Evolutionary conservation across 1,140 invertebrate genomes (phyloP), one percentile per base, ranked within the genome.

Genomic region (Battus philenor): DNA sequence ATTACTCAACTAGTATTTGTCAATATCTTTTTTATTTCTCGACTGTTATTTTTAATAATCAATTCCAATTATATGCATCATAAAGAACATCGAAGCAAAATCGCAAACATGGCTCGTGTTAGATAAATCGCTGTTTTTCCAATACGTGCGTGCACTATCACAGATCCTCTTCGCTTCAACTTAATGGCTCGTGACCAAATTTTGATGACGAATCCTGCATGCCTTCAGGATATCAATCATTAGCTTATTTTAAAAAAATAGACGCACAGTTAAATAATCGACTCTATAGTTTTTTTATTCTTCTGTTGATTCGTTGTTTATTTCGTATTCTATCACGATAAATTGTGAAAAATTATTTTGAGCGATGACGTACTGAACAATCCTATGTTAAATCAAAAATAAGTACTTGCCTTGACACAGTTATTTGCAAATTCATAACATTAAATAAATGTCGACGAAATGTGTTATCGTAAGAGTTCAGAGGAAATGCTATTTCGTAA

Each of bases 221-320:
- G 61, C 64, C 56, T 61, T 44, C 54, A 54, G 61, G 67, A 70
- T 64, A 70, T 70, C 53, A 67, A 70, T 69, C 62, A 61, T 41
- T 41, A 20, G 6, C 18, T 20, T n/a, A n/a, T n/a, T n/a, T n/a
- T n/a, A 24, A 8, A 2, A 24, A 24, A 24, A 24, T 24, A 24
- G 22, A 6, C 9, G 22, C 22, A 24, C 9, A 8, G 13, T 2
- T 30, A 7, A 7, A 12, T 30, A 30, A n/a, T n/a, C n/a, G n/a
- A n/a, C n/a, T n/a, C n/a, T n/a, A n/a, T n/a, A n/a, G n/a, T n/a
- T n/a, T n/a, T n/a, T n/a, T n/a, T n/a, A n/a, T n/a, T n/a, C n/a
- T 8, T 27, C 11, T 27, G n/a, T 9, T 11, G 2, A n/a, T n/a
- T n/a, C n/a, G n/a, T n/a, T n/a, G n/a, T n/a, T n/a, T n/a, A n/a